Conservation (phyloP, 2,797 vertebrate genomes). For the Pseudochirops cupreus region DNA sequence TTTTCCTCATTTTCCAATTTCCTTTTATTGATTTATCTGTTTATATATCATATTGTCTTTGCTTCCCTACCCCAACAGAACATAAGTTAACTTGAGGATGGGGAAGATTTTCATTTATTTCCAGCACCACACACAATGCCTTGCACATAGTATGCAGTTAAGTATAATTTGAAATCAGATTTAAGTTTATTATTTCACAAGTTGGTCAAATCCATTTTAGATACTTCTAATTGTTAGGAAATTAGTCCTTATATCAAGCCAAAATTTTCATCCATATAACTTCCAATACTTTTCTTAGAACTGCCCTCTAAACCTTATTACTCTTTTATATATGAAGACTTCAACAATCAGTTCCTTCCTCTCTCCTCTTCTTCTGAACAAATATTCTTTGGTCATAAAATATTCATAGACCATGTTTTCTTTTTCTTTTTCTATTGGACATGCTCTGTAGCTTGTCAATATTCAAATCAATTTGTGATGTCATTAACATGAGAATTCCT, state of each 20-base stretch:
- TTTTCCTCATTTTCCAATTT: neutral
- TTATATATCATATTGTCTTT: neutral
- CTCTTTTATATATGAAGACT: neutral
- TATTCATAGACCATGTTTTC: neutral
- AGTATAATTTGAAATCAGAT: neutral
- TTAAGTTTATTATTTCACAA: neutral
- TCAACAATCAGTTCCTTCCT: neutral
- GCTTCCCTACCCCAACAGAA: neutral
- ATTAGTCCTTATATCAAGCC: neutral
- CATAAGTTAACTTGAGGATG: neutral
- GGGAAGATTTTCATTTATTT: neutral
- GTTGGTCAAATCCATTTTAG: neutral
- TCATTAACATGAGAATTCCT: neutral
- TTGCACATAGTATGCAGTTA: neutral
- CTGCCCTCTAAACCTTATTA: neutral
- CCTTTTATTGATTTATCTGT: neutral
- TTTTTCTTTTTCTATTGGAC: neutral
- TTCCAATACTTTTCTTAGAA: neutral
- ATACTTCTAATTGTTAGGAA: neutral
- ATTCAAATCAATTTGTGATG: neutral
- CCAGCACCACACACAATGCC: neutral
- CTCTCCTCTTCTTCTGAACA: neutral
- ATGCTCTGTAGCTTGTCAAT: neutral
- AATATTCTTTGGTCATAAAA: neutral
- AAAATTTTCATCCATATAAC: neutral